A percentile compares a stretch with the other conserved stretches of the same genome.
These are phyloP conservation scores for Fissipunctia ypsillon DNA, from an alignment of 2,888 invertebrate genomes.

Conservation along the genomic window DNA sequence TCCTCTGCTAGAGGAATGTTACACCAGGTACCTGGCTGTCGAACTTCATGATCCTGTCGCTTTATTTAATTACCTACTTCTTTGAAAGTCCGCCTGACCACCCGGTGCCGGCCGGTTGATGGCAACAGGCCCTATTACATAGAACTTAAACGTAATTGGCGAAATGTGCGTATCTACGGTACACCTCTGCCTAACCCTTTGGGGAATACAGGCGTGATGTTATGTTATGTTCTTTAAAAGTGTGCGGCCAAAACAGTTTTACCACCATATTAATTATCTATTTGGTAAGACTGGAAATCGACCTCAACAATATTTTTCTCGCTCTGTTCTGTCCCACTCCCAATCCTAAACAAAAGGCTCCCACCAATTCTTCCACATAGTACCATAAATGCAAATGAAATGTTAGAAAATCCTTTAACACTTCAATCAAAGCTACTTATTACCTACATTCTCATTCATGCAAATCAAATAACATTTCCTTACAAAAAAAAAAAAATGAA, in stretches of 20 bases:
- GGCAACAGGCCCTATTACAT: no score
- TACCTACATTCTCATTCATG: slow-evolving; percentile 21
- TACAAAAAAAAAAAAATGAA: slow-evolving; percentile 17
- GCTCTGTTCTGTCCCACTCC: neutral
- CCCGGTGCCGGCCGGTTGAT: no score
- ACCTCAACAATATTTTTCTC: no score
- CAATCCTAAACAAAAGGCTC: neutral
- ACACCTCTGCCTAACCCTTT: no score
- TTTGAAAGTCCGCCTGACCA: no score
- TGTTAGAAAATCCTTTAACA: slow-evolving; percentile 2
- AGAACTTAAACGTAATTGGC: no score
- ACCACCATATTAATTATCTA: neutral
- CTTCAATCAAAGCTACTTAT: slow-evolving; percentile 25
- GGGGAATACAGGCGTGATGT: no score
- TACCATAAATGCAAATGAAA: neutral
- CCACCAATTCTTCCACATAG: neutral
- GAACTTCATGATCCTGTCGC: neutral
- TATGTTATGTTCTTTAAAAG: no score
- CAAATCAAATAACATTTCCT: slow-evolving; percentile 21
- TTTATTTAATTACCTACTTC: neutral
- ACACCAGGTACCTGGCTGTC: neutral
- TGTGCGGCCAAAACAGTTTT: neutral
- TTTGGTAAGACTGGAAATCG: neutral
- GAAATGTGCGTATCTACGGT: no score
- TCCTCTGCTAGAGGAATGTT: neutral